Base-by-base conservation (phyloP, 2,888 invertebrate species). In the Belgica antarctica region DNA sequence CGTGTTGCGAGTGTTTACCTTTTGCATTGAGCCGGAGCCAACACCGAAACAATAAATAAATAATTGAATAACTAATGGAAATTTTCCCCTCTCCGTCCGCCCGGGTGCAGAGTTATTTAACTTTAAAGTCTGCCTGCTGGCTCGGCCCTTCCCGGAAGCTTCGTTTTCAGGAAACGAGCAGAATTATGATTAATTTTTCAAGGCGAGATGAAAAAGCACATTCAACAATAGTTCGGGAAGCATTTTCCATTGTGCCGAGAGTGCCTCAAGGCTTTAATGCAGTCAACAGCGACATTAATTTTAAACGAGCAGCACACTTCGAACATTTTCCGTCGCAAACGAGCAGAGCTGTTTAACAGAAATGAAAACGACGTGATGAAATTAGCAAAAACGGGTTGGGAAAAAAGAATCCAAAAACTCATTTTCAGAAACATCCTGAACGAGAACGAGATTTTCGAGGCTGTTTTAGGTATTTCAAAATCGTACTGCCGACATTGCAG, bases 31-130 rank as follows among this genome's bases (percentile, higher is more conserved):
- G n/a, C 2, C 22, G 12, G 17, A 52, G 25, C 19, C 41, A 66
- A 47, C 65, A 47, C 28, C 28, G 65, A 24, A n/a, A 52, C 52
- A 66, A 47, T 66, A 47, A 66, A 66, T 66, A 41, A 66, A 66
- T 66, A 66, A 66, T 66, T 66, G 65, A 47, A 28, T 47, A 66
- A 22, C 24, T 63, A 25, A 63, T 41, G 63, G 63, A 52, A 52
- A 17, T 52, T 17, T 2, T 52, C 5, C 34, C 34, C 31, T 34
- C 15, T 62, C 10, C 19, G 19, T 28, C 10, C 47, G 25, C 52
- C 46, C 46, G 4, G n/a, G 4, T 15, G 15, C 15, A 46, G n/a
- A n/a, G n/a, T n/a, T n/a, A 15, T 46, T 46, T 15, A 46, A 15
- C 46, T 46, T 46, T 15, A 46, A n/a, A n/a, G n/a, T 46, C 15